phyloP scores from a whole-genome alignment of 2,113 vertebrate species.

The Noturus placidus region DNA sequence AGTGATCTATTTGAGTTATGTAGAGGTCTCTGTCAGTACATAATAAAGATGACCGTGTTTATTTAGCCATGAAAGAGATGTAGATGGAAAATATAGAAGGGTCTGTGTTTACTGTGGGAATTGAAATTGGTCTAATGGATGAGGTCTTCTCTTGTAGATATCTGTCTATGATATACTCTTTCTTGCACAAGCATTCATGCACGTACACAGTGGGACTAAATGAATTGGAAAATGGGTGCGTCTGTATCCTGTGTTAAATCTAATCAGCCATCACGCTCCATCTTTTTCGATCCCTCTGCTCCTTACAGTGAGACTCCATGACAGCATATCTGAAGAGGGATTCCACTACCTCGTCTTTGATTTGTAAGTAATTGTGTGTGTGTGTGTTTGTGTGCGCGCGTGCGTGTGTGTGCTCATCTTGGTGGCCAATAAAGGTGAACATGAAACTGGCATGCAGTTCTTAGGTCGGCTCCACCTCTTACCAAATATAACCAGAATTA shows the following conservation, averaged over 20 bases:
- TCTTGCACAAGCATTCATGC: neutral
- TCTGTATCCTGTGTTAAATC: conserved; percentile 29
- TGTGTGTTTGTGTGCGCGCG: conserved; percentile 1
- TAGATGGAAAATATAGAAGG: conserved; percentile 3
- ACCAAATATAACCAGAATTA: conserved; percentile 34
- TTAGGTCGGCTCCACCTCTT: conserved; percentile 8
- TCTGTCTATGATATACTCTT: neutral
- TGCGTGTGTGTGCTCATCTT: conserved; percentile 8
- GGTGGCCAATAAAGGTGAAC: neutral
- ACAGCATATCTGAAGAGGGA: conserved; percentile 55
- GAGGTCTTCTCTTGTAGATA: conserved; percentile 14
- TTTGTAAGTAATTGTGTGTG: conserved; percentile 47
- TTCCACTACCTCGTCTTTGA: conserved; percentile 56
- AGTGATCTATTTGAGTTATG: neutral
- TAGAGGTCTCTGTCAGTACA: neutral
- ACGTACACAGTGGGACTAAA: neutral
- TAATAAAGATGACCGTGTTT: conserved; percentile 8
- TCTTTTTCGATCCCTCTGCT: conserved; percentile 1
- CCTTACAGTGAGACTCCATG: conserved; percentile 51
- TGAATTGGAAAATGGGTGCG: conserved; percentile 6
- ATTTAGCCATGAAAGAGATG: neutral
- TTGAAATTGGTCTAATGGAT: conserved; percentile 39
- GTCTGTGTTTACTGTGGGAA: neutral
- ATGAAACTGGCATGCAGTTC: neutral
- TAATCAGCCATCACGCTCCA: conserved; percentile 31